phyloP scores from a whole-genome alignment of 2,888 invertebrate genomes.

The Diarsia mendica region DNA sequence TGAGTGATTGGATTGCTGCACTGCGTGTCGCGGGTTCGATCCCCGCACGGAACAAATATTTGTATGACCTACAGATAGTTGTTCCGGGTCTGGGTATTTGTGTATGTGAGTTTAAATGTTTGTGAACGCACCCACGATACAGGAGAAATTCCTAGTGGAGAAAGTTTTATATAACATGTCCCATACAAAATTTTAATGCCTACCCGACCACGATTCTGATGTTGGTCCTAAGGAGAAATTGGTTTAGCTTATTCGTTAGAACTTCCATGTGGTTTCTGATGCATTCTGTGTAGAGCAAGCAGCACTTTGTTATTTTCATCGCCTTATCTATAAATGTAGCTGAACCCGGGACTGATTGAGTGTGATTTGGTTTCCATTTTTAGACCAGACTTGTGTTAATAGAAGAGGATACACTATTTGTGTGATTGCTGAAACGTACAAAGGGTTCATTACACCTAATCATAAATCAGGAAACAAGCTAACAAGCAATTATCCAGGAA shows the following conservation, averaged over 20 bases:
- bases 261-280: neutral
- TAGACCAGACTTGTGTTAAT: neutral
- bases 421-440: too few relatives aligned
- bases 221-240: neutral
- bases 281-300: neutral
- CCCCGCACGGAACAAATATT: too few relatives aligned
- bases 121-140: too few relatives aligned
- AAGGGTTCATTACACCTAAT: neutral
- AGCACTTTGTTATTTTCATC: neutral
- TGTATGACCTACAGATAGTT: too few relatives aligned
- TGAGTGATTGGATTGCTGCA: too few relatives aligned
- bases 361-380: constrained; percentile 4
- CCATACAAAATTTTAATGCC: neutral
- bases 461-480: neutral
- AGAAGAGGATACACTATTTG: neutral
- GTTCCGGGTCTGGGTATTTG: too few relatives aligned
- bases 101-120: too few relatives aligned
- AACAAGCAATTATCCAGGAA: too few relatives aligned
- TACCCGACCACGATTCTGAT: neutral
- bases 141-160: too few relatives aligned
- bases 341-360: neutral
- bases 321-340: neutral
- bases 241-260: neutral
- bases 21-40: too few relatives aligned
- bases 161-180: neutral